Conservation (phyloP, 1,140 invertebrate genomes). For the Colletes latitarsis region DNA sequence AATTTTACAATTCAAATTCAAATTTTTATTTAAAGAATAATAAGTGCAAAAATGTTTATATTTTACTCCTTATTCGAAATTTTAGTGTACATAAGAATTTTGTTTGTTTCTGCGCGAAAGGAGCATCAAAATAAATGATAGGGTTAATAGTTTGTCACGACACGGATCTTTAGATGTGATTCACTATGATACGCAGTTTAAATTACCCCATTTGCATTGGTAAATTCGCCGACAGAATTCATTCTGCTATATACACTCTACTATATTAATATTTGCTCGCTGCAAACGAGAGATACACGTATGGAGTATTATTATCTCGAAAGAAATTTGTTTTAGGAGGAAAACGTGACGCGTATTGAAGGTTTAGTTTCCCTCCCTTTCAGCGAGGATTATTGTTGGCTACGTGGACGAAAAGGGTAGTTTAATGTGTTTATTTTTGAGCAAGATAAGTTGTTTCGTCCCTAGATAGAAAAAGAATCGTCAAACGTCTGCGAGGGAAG, state of each 20-base stretch:
- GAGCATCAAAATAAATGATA: too few species aligned
- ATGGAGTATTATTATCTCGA: neutral
- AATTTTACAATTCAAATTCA: too few species aligned
- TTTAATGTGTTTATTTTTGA: neutral
- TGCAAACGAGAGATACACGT: neutral
- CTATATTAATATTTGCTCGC: constrained; percentile 12
- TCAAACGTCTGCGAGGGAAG: too few species aligned
- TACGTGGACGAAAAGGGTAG: neutral
- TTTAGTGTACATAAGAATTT: too few species aligned
- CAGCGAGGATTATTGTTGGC: neutral
- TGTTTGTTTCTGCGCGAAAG: too few species aligned
- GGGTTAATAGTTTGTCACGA: neutral
- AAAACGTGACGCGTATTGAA: neutral
- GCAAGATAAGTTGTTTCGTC: too few species aligned
- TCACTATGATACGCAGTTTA: neutral
- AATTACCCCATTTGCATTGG: neutral
- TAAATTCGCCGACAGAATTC: neutral
- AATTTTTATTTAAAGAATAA: too few species aligned
- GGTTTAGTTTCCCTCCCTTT: neutral
- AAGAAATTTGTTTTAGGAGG: constrained; percentile 1
- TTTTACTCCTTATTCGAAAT: too few species aligned
- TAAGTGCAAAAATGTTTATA: too few species aligned
- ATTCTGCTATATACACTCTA: constrained; percentile 2
- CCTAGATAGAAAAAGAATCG: too few species aligned
- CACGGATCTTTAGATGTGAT: neutral